Evolutionary conservation across 2,797 vertebrate species (phyloP).

Genomic region (Trachops cirrhosus): DNA sequence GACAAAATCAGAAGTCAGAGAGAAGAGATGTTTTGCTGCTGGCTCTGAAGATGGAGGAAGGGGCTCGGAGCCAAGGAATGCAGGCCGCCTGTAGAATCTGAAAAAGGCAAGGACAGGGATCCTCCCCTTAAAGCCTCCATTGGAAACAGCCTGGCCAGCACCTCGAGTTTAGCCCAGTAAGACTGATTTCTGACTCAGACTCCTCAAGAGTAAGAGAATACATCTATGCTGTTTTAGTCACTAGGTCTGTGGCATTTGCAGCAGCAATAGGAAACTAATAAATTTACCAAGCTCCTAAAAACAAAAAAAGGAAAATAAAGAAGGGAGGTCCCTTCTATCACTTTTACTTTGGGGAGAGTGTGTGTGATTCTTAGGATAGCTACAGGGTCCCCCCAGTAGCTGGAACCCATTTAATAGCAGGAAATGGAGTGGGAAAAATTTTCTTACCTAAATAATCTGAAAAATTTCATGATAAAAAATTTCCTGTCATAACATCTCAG

Average conservation of each 20-base stretch:
- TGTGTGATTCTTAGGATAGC: neutral
- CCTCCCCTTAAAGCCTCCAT: neutral
- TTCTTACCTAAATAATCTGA: neutral
- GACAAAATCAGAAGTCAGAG: neutral
- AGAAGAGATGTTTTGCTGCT: neutral
- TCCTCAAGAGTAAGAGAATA: neutral
- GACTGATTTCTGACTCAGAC: neutral
- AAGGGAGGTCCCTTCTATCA: no score
- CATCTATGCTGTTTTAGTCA: neutral
- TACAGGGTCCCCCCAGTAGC: no score
- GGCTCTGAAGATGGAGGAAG: neutral
- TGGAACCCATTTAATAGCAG: neutral
- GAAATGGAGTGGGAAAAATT: neutral
- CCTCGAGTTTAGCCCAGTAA: neutral
- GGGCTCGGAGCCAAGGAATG: neutral
- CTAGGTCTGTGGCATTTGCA: neutral
- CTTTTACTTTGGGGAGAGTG: neutral
- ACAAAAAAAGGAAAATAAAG: neutral
- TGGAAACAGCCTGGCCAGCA: neutral
- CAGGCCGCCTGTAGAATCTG: neutral
- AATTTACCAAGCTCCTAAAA: neutral
- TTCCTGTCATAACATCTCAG: neutral
- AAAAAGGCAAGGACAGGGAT: neutral
- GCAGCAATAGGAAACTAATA: neutral
- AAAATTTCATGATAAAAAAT: slow-evolving; percentile 5